These are phyloP conservation scores for Rhopalosiphum padi DNA, from an alignment of 1,140 invertebrate species.

Conservation along the genomic window DNA sequence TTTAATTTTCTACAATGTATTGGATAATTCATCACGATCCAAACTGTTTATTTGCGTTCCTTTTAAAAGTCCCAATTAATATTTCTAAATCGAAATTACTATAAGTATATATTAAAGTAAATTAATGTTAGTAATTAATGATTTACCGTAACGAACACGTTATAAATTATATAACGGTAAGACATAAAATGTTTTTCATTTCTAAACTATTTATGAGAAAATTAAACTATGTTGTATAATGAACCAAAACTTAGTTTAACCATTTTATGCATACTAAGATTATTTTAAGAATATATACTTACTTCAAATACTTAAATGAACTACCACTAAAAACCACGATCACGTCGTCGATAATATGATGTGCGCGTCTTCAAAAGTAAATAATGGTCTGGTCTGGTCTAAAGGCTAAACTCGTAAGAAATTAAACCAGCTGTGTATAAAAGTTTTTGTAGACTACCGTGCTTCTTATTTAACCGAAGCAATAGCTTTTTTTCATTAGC, in stretches of 20 bases:
- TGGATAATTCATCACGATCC: not conserved
- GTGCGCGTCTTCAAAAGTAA: constrained; percentile 8
- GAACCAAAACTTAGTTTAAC: not conserved
- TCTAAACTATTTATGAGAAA: not conserved
- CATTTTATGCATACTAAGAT: not conserved
- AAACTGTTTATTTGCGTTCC: not conserved
- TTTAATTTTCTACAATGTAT: not conserved
- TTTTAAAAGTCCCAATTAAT: not conserved
- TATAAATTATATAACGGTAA: not conserved
- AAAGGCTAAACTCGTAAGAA: constrained; percentile 31
- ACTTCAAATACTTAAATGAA: not conserved
- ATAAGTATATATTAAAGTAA: not conserved
- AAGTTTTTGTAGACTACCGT: constrained; percentile 12
- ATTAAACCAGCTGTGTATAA: constrained; percentile 27
- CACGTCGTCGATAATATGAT: constrained; percentile 7
- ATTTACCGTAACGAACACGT: not conserved
- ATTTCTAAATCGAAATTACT: not conserved
- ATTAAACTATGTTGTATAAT: not conserved
- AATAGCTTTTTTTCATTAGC: constrained; percentile 52
- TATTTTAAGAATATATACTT: not conserved
- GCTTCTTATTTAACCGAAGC: not conserved
- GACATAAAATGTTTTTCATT: not conserved
- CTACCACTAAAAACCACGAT: constrained; percentile 25
- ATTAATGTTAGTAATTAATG: not conserved
- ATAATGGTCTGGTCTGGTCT: not conserved